Base-by-base conservation (phyloP, 1,140 invertebrate genomes). In the Drosophila suzukii region DNA sequence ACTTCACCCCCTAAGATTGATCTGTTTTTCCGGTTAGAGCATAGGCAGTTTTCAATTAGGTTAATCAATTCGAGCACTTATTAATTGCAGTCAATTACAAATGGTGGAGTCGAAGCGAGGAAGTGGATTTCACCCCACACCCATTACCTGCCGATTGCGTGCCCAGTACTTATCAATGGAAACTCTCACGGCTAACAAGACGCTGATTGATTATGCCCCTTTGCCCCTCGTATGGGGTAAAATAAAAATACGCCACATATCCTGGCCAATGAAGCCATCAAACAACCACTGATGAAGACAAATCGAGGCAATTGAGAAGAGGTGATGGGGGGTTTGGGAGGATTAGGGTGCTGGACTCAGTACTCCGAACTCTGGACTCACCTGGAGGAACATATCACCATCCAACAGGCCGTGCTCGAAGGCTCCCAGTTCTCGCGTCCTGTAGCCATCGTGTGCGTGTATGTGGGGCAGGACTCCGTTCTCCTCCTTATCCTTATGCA, bases 321-420 rank as follows among this genome's bases (percentile, higher is more conserved):
- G 32, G 32, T 30, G 36, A 41, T 15, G n/a, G 8, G 24, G 36
- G 15, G 38, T 4, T 0, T 10, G 43, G 27, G 20, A 7, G 6
- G 7, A 10, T 4, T 11, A 6, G n/a, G 12, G 20, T 13, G 46
- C 24, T 32, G 49, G 49, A 32, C n/a, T 50, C 27, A 8, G n/a
- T 8, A 46, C 20, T 46, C 17, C 2, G 20, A 4, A 46, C 41
- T 17, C n/a, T 0, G 6, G 6, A 86, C 92, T 94, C 94, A 98
- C 97, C 96, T 98, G 97, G 81, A 98, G 94, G 94, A 98, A 98
- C 95, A 98, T 97, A 94, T 98, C 97, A 63, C 97, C 97, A 93
- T 98, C 97, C 70, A 98, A 94, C 93, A 97, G 95, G 81, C 96
- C 95, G 93, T 98, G 97, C 83, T 98, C 97, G 92, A 97, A 98